Base-by-base conservation (phyloP, 2,888 invertebrate genomes). In the Leptopilina drosophilae region DNA sequence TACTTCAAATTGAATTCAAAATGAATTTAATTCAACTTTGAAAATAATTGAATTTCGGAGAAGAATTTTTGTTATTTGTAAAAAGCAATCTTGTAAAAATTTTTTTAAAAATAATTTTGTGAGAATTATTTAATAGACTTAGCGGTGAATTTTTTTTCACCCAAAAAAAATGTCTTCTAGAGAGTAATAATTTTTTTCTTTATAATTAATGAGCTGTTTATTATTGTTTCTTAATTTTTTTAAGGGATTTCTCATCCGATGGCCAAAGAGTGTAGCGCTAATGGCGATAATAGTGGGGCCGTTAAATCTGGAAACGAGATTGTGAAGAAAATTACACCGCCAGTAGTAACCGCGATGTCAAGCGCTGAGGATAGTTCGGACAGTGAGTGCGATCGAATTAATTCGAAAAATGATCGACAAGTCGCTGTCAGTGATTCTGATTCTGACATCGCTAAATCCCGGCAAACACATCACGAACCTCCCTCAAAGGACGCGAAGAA, bases 321-420 rank as follows among this genome's bases (percentile, higher is more conserved):
- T 53, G 26, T 26, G 64, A 81, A 77, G 77, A 73, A 77, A 64
- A 79, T 73, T 78, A 64, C 64, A 81, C 81, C 82, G 84, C 77
- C 89, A 90, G 90, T 90, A 83, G 86, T 80, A 79, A 83, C 81
- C 86, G 89, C 87, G 88, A 90, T 90, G 90, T 90, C 88, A 86
- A 90, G 88, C 86, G 88, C 88, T 78, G 89, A 89, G 86, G 89
- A 90, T 77, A 90, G 87, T 82, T 88, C 87, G 59, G 83, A 82
- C 77, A 88, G 88, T 84, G 89, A 89, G 83, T 84, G 84, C 77
- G 85, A 85, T 73, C 73, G 73, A 56, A 73, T 73, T 33, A 73
- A 73, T 73, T 73, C 73, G 64, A 20, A 56, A 73, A 7, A n/a
- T 73, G 73, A 56, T 73, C 73, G 73, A n/a, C 80, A 83, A 67